Base-by-base conservation (phyloP, 2,888 invertebrate genomes). In the Sphecodes monilicornis region DNA sequence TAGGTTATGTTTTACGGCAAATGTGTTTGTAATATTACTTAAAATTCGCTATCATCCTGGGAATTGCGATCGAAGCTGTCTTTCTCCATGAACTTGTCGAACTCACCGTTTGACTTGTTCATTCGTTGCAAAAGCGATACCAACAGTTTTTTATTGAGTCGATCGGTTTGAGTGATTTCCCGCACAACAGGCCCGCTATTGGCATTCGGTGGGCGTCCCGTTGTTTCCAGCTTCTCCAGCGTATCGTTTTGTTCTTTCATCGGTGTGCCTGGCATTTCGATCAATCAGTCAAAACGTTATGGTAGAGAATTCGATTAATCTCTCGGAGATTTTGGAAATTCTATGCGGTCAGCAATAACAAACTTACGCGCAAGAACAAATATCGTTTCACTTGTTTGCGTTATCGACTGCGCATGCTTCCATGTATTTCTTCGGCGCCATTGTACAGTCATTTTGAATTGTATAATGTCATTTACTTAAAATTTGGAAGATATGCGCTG, bases 91-190 rank as follows among this genome's bases (percentile, higher is more conserved):
- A 90, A 93, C 75, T 91, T 91, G 64, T 92, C 90, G 60, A 93
- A 91, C 60, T 92, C 85, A 32, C 90, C 92, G 50, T 89, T 86
- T 1, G 91, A 91, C 66, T 93, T 93, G 54, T 96, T 96, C 95
- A 97, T 95, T 85, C 96, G 95, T 77, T 96, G 95, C 84, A 97
- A 95, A 81, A 97, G 95, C 0, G 97, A 96, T 79, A 96, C 95
- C 72, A 97, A 94, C 76, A 97, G 94, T 91, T 96, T 96, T 93
- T 97, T 97, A 92, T 97, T 97, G 80, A 97, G 91, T 86, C 95
- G 96, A 92, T 97, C 97, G 0, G 96, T 97, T 93, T 96, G 96
- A 18, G 96, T 96, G 83, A 96, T 93, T 94, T 96, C 96, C 75
- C 96, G 90, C 41, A 91, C 91, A 50, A 89, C 90, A 18, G 90